Base-by-base conservation (phyloP, 2,888 invertebrate species). In the Chalcosyrphus nemorum region DNA sequence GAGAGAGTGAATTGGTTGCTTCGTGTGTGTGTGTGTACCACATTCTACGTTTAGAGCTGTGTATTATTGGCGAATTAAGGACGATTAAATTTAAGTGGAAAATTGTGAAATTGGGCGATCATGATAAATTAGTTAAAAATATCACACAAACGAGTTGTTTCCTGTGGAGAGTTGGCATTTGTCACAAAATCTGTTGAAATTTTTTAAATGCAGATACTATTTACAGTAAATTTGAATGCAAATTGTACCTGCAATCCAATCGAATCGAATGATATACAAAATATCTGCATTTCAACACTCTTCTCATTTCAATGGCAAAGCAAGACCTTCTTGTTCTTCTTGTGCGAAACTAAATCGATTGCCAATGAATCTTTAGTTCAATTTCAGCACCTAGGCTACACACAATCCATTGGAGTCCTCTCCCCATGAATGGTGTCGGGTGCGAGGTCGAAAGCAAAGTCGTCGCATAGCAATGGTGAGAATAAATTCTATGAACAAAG, bases 401-500 rank as follows among this genome's bases (percentile, higher is more conserved):
- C n/a, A 52, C 54, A 80, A 21, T 78, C 38, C 29, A 35, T 50
- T 19, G 17, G 57, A 19, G 2, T 61, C 21, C 21, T 43, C n/a
- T n/a, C n/a, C n/a, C n/a, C n/a, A n/a, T n/a, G n/a, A n/a, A n/a
- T 52, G 29, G 27, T 35, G 24, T n/a, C n/a, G n/a, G n/a, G n/a
- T 24, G 24, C 4, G 17, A 15, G 38, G 56, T 32, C 9, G 32
- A 32, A 63, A 32, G 24, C 38, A n/a, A n/a, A n/a, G n/a, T 43
- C 29, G 43, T 52, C 29, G 35, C 52, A 65, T 77, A 59, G 77
- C 63, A 70, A 70, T 76, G 63, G 70, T 38, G 50, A 76, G 50
- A 76, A 81, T 81, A 76, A 81, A 81, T 81, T 76, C 65, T 45
- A 50, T 19, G 65, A 81, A 77, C 65, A 81, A 81, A 66, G 45